These are phyloP conservation scores for Tiliacea aurago DNA, from an alignment of 2,888 invertebrate species.

Conservation along the genomic window DNA sequence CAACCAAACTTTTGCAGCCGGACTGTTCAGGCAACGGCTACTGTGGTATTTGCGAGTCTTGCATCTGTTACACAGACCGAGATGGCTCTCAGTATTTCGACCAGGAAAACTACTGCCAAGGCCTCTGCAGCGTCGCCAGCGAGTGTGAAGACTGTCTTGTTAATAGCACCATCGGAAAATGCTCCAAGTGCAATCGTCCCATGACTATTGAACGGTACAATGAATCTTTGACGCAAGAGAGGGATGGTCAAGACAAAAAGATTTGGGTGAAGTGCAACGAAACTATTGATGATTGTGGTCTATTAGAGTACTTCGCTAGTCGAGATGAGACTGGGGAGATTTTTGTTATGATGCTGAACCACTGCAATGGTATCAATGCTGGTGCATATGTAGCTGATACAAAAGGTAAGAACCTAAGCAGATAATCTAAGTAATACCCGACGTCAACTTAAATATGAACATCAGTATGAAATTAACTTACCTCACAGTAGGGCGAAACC, in stretches of 20 bases:
- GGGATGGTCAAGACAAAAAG: conserved; percentile 67
- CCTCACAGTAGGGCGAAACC: not conserved
- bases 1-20: conserved; percentile 29
- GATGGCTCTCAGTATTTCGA: conserved; percentile 83
- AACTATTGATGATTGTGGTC: conserved; percentile 65
- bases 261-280: conserved; percentile 80
- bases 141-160: conserved; percentile 77
- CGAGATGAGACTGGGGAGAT: conserved; percentile 66
- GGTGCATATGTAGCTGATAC: conserved; percentile 53
- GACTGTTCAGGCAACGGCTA: conserved; percentile 82
- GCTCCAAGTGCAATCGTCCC: conserved; percentile 55
- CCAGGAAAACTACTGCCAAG: conserved; percentile 74
- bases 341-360: conserved; percentile 74
- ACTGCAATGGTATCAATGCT: conserved; percentile 65
- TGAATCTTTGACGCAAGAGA: conserved; percentile 62
- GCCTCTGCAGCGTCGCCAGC: conserved; percentile 76
- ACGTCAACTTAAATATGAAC: not conserved
- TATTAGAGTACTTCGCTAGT: conserved; percentile 75
- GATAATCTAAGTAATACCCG: not conserved
- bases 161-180: conserved; percentile 64
- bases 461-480: not conserved
- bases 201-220: conserved; percentile 67
- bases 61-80: conserved; percentile 76
- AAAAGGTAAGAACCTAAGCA: conserved; percentile 69
- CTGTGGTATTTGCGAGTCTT: conserved; percentile 77